Evolutionary conservation across 1,140 invertebrate species (phyloP).

Genomic region (Ceratitis capitata): DNA sequence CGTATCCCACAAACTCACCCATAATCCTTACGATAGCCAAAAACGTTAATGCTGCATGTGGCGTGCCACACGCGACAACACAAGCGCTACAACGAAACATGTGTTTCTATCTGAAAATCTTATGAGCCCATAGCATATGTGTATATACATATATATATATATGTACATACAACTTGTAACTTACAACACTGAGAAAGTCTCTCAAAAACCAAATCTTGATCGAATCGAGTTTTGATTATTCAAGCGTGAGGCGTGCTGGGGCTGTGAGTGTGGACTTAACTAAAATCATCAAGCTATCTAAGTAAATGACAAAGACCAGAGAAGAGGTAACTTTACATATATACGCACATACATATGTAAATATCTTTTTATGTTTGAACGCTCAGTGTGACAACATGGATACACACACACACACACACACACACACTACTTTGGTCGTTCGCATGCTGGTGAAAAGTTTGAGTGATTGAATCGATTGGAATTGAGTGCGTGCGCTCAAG

Average conservation of each 20-base stretch:
- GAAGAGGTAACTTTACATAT: not conserved
- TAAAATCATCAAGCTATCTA: not conserved
- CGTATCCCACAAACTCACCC: not conserved
- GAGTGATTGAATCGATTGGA: slow-evolving; percentile 25
- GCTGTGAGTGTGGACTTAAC: not conserved
- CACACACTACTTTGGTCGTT: not conserved
- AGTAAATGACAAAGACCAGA: not conserved
- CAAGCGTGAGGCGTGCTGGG: not conserved
- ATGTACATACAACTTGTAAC: too few species aligned
- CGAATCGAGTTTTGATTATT: slow-evolving; percentile 25
- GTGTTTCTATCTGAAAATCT: slow-evolving; percentile 11
- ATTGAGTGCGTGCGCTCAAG: slow-evolving; percentile 22
- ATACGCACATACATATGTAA: too few species aligned
- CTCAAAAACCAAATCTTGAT: not conserved
- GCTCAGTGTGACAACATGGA: not conserved
- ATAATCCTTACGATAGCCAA: not conserved
- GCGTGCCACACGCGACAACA: not conserved
- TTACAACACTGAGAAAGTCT: not conserved
- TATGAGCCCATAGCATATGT: too few species aligned
- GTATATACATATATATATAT: too few species aligned
- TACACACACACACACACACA: not conserved
- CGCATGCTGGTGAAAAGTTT: not conserved
- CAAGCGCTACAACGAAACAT: not conserved
- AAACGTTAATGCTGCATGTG: not conserved
- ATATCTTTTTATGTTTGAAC: too few species aligned